A percentile compares a stretch with the other conserved stretches of the same genome.
These are phyloP conservation scores for Perca fluviatilis DNA, from an alignment of 2,113 vertebrate genomes.

Conservation along the genomic window DNA sequence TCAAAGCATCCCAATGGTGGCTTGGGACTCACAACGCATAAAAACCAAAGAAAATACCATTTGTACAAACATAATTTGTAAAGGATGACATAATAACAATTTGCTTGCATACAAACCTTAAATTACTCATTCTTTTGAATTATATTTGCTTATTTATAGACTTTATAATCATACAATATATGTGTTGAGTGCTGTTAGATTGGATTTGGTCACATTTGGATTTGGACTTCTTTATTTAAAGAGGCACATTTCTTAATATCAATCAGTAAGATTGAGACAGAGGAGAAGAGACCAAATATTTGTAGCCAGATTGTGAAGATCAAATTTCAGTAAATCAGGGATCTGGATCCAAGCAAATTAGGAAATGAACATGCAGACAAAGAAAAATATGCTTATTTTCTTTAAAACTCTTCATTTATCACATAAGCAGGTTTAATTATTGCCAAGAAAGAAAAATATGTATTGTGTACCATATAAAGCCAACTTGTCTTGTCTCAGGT, in stretches of 20 bases:
- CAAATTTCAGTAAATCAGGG: conserved; percentile 23
- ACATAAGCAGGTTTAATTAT: conserved; percentile 7
- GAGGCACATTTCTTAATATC: not conserved
- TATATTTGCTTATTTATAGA: too few species aligned
- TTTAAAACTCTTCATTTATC: conserved; percentile 9
- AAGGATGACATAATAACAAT: conserved; percentile 50
- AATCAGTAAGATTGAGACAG: not conserved
- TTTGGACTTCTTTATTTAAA: too few species aligned
- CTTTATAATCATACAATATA: not conserved
- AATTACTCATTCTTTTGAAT: conserved; percentile 2
- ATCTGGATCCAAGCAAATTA: conserved; percentile 64
- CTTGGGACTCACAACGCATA: conserved; percentile 73
- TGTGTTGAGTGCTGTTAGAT: not conserved
- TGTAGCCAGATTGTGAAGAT: not conserved
- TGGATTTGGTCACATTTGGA: too few species aligned
- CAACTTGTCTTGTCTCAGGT: conserved; percentile 37
- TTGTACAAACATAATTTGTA: conserved; percentile 62
- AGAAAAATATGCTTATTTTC: conserved; percentile 34
- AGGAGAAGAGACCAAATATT: not conserved
- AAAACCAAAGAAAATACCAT: conserved; percentile 74
- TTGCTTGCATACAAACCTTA: conserved; percentile 59
- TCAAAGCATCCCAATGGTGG: conserved; percentile 70
- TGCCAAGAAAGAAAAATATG: conserved; percentile 8
- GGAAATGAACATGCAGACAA: conserved; percentile 52
- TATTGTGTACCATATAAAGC: conserved; percentile 23